Evolutionary conservation across 2,797 vertebrate species (phyloP).

Genomic region (Notoglanidium macrostoma): DNA sequence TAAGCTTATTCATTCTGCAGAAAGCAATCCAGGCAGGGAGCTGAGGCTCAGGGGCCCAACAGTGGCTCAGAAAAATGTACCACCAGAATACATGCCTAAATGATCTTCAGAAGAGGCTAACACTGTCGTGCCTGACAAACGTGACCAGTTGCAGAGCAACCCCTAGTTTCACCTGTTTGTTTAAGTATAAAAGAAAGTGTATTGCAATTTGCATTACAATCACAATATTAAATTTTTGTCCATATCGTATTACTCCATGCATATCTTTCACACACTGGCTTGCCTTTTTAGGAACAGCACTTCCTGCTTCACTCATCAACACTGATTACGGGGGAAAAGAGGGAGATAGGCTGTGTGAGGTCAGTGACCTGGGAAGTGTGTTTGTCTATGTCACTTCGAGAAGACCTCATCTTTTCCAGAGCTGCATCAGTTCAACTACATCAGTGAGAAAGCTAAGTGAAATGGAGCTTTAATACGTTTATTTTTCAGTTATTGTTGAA

Average conservation of each 20-base stretch:
- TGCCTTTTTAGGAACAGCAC: neutral
- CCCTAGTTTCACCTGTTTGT: neutral
- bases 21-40: neutral
- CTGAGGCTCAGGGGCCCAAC: neutral
- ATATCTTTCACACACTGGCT: neutral
- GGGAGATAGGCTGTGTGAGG: constrained; percentile 35
- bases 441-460: neutral
- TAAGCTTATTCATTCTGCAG: neutral
- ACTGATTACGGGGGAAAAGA: constrained; percentile 31
- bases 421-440: neutral
- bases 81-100: neutral
- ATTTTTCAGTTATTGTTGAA: neutral
- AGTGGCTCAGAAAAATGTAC: neutral
- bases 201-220: neutral
- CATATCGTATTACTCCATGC: neutral
- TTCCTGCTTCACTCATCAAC: constrained; percentile 30
- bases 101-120: neutral
- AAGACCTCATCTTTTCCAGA: constrained; percentile 48
- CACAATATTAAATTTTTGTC: neutral
- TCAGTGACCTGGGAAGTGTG: constrained; percentile 40
- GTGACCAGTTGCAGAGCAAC: neutral
- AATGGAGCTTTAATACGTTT: neutral
- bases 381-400: constrained; percentile 23
- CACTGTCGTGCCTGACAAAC: neutral
- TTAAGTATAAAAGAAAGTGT: neutral